Evolutionary conservation across 2,888 invertebrate species (phyloP).

Genomic region (Morinoia aosen): DNA sequence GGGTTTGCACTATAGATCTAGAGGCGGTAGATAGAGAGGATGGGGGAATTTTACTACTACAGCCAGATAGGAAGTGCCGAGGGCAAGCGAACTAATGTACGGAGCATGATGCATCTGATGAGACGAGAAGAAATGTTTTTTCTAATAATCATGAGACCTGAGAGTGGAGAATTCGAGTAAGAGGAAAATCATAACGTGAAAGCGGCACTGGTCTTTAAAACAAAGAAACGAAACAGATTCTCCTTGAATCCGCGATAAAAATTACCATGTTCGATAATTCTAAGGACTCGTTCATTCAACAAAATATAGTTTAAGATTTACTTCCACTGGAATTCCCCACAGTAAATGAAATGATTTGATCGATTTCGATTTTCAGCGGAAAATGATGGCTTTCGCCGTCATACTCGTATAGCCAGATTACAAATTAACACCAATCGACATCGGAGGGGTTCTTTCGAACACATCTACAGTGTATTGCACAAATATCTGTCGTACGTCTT

Average conservation of each 20-base stretch:
- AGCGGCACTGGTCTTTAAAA: too few species aligned
- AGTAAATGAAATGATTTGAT: neutral
- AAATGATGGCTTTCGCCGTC: neutral
- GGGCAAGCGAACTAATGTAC: neutral
- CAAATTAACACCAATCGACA: neutral
- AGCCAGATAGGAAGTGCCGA: neutral
- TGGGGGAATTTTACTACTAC: neutral
- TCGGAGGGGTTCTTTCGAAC: neutral
- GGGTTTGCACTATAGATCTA: too few species aligned
- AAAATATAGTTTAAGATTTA: neutral
- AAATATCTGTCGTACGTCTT: neutral
- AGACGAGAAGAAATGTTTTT: too few species aligned
- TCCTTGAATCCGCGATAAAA: neutral
- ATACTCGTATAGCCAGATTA: too few species aligned
- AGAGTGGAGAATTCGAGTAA: too few species aligned
- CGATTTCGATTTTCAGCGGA: neutral
- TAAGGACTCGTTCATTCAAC: neutral
- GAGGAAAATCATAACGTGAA: too few species aligned
- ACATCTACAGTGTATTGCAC: neutral
- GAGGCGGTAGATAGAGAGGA: neutral
- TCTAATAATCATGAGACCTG: neutral
- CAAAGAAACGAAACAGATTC: too few species aligned
- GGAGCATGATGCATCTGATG: too few species aligned
- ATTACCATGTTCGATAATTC: neutral
- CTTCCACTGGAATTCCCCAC: neutral